These are phyloP conservation scores for Otus sunia DNA, from an alignment of 2,113 vertebrate species.

Conservation along the genomic window DNA sequence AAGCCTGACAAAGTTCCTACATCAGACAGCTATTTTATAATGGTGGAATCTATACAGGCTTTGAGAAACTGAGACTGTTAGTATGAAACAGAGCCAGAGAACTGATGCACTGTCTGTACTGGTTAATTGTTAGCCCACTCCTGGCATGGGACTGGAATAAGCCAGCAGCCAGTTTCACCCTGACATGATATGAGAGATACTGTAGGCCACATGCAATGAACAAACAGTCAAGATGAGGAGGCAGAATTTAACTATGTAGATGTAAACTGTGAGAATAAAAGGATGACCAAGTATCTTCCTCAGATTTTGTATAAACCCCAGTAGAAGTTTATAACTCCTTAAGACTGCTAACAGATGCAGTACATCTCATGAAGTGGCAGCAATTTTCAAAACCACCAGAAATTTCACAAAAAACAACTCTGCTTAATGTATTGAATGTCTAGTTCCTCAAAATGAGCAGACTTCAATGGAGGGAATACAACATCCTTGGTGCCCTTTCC, in stretches of 20 bases:
- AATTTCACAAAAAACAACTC: neutral
- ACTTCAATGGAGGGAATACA: neutral
- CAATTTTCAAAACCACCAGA: neutral
- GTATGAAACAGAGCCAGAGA: neutral
- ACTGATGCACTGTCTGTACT: neutral
- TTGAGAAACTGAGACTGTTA: neutral
- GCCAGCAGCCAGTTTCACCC: neutral
- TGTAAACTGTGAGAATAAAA: neutral
- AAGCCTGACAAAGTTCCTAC: neutral
- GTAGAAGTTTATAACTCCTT: neutral
- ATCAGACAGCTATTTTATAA: neutral
- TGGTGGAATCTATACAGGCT: neutral
- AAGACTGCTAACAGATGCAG: neutral
- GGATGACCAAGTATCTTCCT: neutral
- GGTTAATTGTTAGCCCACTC: neutral
- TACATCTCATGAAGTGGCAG: neutral
- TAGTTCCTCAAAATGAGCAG: neutral
- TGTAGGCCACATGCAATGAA: neutral
- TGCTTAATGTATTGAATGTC: neutral
- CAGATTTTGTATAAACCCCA: neutral
- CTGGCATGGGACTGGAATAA: neutral
- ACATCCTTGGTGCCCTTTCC: neutral
- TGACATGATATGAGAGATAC: accelerated
- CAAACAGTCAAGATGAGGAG: neutral
- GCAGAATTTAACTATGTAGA: neutral